Evolutionary conservation across 2,888 invertebrate species (phyloP).

Genomic region (Tryphoninae sp.): DNA sequence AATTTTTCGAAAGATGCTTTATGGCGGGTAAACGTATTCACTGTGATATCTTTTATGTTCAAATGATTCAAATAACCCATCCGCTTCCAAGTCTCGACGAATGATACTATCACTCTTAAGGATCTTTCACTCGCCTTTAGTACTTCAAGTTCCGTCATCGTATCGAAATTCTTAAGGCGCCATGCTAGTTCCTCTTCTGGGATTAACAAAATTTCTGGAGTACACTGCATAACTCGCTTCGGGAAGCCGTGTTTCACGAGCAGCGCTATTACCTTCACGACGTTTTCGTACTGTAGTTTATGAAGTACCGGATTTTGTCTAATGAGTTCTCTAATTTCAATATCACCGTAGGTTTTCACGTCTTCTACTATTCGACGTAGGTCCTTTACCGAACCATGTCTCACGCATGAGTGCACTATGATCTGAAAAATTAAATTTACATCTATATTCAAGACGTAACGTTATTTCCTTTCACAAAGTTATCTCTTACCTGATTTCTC

Average conservation of each 20-base stretch:
- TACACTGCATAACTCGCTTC: slow-evolving; percentile 82
- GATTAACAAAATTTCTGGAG: slow-evolving; percentile 84
- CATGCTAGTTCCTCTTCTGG: slow-evolving; percentile 83
- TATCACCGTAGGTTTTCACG: slow-evolving; percentile 82
- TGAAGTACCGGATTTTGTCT: slow-evolving; percentile 85
- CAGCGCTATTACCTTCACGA: slow-evolving; percentile 83
- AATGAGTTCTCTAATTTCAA: slow-evolving; percentile 83
- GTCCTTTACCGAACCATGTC: slow-evolving; percentile 84
- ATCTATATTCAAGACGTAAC: slow-evolving; percentile 7
- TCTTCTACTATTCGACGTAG: slow-evolving; percentile 83
- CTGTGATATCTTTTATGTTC: slow-evolving; percentile 82
- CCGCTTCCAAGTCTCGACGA: slow-evolving; percentile 82
- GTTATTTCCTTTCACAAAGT: slow-evolving; percentile 16
- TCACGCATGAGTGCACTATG: slow-evolving; percentile 84
- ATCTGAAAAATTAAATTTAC: slow-evolving; percentile 77
- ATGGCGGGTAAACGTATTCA: slow-evolving; percentile 81
- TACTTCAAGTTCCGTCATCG: slow-evolving; percentile 84
- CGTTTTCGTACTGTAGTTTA: slow-evolving; percentile 83
- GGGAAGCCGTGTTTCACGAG: slow-evolving; percentile 83
- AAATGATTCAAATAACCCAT: slow-evolving; percentile 82
- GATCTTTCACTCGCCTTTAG: slow-evolving; percentile 85
- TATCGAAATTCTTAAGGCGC: slow-evolving; percentile 83
- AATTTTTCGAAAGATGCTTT: slow-evolving; percentile 80
- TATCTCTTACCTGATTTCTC: slow-evolving; percentile 67
- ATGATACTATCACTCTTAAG: slow-evolving; percentile 82